These are phyloP conservation scores for Charaxes varanes DNA, from an alignment of 1,140 invertebrate genomes.

Conservation along the genomic window DNA sequence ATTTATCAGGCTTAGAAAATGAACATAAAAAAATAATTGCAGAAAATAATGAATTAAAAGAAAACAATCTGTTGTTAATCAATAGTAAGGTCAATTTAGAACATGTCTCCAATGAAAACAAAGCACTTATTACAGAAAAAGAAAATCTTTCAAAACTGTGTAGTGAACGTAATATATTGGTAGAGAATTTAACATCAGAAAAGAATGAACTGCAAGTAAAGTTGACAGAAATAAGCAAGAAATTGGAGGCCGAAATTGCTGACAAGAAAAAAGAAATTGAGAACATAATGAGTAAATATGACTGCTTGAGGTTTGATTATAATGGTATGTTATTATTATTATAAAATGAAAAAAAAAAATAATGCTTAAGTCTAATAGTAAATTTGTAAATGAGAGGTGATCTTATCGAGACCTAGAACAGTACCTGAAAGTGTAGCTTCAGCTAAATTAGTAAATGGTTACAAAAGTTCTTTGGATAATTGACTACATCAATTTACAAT, in stretches of 20 bases:
- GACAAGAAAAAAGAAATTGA: conserved; percentile 24
- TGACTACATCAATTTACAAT: no score
- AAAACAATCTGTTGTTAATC: no score
- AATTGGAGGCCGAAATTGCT: conserved; percentile 17
- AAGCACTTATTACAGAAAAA: conserved; percentile 22
- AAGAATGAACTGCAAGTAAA: conserved; percentile 18
- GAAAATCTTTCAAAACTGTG: conserved; percentile 14
- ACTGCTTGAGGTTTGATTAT: conserved; percentile 24
- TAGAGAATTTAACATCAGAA: conserved; percentile 20
- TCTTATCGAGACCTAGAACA: no score
- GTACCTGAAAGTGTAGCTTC: no score
- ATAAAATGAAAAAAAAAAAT: no score
- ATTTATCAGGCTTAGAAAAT: conserved; percentile 11
- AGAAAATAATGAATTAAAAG: conserved; percentile 2
- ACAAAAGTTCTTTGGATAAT: no score
- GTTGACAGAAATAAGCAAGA: conserved; percentile 18
- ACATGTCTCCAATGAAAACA: conserved; percentile 22
- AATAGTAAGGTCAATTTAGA: conserved; percentile 1
- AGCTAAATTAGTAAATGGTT: no score
- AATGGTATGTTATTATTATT: conserved; percentile 30
- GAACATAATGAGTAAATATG: conserved; percentile 16
- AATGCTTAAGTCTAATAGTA: no score
- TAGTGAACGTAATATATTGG: conserved; percentile 1
- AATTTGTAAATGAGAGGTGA: no score
- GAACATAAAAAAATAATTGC: conserved; percentile 4